phyloP scores from a whole-genome alignment of 1,140 invertebrate genomes.

The Triops cancriformis region DNA sequence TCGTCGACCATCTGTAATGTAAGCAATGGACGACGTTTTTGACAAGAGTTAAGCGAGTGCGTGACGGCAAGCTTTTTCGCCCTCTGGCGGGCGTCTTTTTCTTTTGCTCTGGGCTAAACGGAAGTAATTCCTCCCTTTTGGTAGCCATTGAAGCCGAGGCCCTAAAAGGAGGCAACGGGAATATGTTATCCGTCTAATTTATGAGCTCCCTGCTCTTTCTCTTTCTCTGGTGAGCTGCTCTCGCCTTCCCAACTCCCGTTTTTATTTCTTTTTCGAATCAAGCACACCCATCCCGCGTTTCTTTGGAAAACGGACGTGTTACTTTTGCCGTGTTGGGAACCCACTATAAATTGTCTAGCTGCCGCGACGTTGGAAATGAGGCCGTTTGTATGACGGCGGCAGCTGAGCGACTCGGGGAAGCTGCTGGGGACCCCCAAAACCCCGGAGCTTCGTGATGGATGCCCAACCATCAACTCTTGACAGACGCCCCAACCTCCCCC shows the following conservation, averaged over 20 bases:
- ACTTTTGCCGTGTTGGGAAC: conserved; percentile 24
- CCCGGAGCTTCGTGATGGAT: background rate
- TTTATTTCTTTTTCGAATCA: background rate
- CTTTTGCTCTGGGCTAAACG: background rate
- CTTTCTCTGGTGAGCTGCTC: background rate
- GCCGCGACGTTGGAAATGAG: conserved; percentile 27
- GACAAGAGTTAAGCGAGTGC: background rate
- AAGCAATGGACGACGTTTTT: background rate
- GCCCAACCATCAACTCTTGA: background rate
- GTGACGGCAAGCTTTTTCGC: background rate
- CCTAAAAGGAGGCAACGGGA: background rate
- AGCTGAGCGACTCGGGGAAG: conserved; percentile 15
- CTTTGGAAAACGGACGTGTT: conserved; percentile 26
- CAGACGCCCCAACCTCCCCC: background rate
- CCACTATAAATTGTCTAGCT: conserved; percentile 26
- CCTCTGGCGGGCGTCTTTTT: background rate
- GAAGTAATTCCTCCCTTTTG: background rate
- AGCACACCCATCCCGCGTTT: background rate
- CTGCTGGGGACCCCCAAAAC: background rate
- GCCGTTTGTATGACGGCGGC: conserved; percentile 28
- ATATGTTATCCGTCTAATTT: conserved; percentile 11
- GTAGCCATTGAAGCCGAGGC: background rate
- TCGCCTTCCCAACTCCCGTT: background rate
- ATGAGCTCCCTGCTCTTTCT: background rate
- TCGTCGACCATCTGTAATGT: background rate